Evolutionary conservation across 2,113 vertebrate genomes (phyloP), one percentile per base, ranked within the genome.

Genomic region (Benitochromis conjunctus): DNA sequence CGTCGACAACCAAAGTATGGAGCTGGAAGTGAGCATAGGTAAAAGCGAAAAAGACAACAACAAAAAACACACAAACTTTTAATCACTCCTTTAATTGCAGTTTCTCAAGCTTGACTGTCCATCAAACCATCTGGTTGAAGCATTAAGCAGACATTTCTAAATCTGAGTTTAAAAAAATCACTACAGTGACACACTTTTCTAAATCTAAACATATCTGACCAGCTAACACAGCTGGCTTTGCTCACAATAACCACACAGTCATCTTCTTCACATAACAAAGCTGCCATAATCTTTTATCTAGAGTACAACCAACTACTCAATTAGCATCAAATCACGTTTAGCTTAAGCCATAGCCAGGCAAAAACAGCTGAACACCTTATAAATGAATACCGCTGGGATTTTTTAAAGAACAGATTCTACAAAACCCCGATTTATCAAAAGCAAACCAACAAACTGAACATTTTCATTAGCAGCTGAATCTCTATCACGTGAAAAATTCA

Each of bases 191-290:
- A 16, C 36, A 46, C 5, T 16, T 71, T 69, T 71, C 64, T 26
- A 71, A 3, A 13, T 46, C 13, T 26, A 24, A n/a, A 43, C 38
- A 16, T 16, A 69, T 69, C 0, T 69, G 64, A 71, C 64, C 64
- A 43, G 38, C 64, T 43, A 71, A 71, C 38, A 71, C 4, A 26
- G 14, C 12, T 14, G 43, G 12, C 43, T 14, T 41, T 41, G 38
- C 36, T 48, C 41, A 74, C 41, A 48, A 14, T 18, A 29, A 74
- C 41, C 41, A 29, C 13, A 71, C 41, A 26, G 38, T 16, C 66
- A 18, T 71, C 66, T 48, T 7, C 66, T 24, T 71, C 66, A 71
- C 41, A 71, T 71, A 71, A 43, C 13, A 71, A 69, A 26, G 41
- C 21, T 18, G 38, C 13, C 1, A 46, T 26, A 71, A 14, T 18